Conservation (phyloP, 1,140 invertebrate species). For the Helicoverpa zea region DNA sequence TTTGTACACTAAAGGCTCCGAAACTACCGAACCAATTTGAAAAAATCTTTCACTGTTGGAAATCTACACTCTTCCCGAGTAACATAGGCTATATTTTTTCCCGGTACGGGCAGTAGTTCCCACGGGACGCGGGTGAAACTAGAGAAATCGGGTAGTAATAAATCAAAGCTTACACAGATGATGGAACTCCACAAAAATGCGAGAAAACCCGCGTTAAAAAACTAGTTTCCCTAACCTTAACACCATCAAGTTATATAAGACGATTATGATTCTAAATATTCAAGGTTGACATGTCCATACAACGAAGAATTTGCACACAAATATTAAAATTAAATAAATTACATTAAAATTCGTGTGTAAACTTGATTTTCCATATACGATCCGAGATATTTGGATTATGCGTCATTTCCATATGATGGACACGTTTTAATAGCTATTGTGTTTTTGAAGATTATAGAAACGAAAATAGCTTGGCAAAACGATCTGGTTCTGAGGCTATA, state of each 20-base stretch:
- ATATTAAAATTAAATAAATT: slow-evolving; percentile 5
- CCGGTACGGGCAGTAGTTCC: no score
- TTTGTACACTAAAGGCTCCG: no score
- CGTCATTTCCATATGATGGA: background rate
- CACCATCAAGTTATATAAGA: slow-evolving; percentile 5
- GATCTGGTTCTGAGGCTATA: background rate
- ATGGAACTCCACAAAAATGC: no score
- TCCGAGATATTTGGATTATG: background rate
- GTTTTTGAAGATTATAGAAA: background rate
- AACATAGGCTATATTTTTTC: no score
- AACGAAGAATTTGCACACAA: background rate
- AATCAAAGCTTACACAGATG: no score
- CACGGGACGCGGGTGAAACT: no score
- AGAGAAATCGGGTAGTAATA: no score
- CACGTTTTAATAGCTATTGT: background rate
- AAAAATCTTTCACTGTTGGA: no score
- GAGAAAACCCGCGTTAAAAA: background rate
- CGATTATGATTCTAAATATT: background rate
- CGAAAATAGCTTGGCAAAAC: no score
- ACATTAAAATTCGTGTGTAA: background rate
- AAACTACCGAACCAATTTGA: no score
- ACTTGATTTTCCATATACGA: background rate
- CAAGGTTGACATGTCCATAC: background rate
- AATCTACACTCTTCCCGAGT: no score
- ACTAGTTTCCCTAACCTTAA: background rate